Evolutionary conservation across 2,113 vertebrate species (phyloP).

Genomic region (Haliaeetus leucogaster): DNA sequence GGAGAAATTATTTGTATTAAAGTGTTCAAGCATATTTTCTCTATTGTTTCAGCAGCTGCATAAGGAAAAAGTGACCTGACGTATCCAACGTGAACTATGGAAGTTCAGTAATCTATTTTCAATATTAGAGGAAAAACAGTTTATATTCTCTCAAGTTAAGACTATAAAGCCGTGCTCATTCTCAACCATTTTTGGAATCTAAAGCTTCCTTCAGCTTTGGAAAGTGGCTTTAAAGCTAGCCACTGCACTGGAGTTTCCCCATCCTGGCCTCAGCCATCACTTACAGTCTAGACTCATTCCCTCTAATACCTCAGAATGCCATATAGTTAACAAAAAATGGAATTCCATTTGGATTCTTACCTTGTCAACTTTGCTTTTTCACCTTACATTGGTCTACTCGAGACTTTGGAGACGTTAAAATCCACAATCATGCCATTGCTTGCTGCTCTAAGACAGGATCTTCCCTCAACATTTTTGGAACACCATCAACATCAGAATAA

Average conservation of each 20-base stretch:
- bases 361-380: neutral
- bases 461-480: neutral
- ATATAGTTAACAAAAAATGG: fast-evolving
- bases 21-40: neutral
- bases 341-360: neutral
- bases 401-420: neutral
- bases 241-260: neutral
- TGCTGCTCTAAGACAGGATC: neutral
- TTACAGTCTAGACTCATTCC: neutral
- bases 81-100: neutral
- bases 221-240: neutral
- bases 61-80: neutral
- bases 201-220: neutral
- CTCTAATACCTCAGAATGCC: neutral
- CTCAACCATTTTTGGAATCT: neutral
- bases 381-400: neutral
- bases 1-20: neutral
- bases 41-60: neutral
- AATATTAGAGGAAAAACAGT: neutral
- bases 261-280: neutral
- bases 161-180: neutral
- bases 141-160: neutral
- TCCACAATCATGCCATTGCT: neutral
- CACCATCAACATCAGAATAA: neutral
- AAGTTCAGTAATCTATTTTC: neutral